These are phyloP conservation scores for Megaleporinus macrocephalus DNA, from an alignment of 2,113 vertebrate genomes.

Conservation along the genomic window DNA sequence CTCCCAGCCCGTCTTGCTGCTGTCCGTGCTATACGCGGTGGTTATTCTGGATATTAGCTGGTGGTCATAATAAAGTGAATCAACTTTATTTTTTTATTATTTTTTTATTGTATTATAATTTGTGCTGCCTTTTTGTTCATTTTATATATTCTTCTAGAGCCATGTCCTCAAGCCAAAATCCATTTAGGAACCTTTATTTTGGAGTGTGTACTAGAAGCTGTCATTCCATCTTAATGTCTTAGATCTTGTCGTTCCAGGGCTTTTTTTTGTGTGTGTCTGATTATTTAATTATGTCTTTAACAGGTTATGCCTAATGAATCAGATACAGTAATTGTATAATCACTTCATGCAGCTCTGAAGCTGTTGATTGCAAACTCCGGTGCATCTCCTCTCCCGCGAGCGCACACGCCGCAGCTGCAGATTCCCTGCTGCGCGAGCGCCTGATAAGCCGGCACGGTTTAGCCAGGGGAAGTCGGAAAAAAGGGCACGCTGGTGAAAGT, in stretches of 20 bases:
- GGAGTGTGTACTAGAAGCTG: conserved; percentile 6
- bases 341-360: conserved; percentile 42
- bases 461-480: conserved; percentile 18
- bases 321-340: conserved; percentile 47
- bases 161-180: background rate
- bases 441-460: conserved; percentile 28
- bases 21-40: too few relatives aligned
- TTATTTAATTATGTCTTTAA: conserved; percentile 49
- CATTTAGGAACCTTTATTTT: background rate
- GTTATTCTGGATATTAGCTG: too few relatives aligned
- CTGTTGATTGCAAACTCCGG: conserved; percentile 46
- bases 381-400: conserved; percentile 33
- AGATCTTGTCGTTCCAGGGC: conserved; percentile 3
- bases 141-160: too few relatives aligned
- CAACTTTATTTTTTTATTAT: too few relatives aligned
- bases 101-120: too few relatives aligned
- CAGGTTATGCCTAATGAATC: conserved; percentile 51
- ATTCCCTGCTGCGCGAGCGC: conserved; percentile 33
- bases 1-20: too few relatives aligned
- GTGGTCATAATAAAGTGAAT: too few relatives aligned
- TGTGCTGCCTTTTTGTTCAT: too few relatives aligned
- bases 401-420: conserved; percentile 35
- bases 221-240: conserved; percentile 9
- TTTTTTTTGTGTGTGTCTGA: conserved; percentile 33
- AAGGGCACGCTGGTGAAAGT: conserved; percentile 20